Conservation (phyloP, 1,140 invertebrate species). For the Caerostris darwini region DNA sequence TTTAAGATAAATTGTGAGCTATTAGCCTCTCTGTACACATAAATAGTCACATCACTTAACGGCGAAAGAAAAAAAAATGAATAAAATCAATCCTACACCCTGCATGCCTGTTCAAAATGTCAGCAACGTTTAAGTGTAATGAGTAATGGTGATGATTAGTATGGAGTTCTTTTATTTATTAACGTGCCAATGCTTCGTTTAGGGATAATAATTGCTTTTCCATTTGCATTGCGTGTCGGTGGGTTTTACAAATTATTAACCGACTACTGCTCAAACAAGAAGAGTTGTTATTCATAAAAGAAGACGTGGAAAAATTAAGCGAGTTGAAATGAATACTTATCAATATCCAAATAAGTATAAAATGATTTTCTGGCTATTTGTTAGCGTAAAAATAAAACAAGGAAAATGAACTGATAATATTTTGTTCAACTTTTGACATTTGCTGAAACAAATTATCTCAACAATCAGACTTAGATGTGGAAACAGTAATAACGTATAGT, state of each 20-base stretch:
- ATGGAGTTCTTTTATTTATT: constrained; percentile 27
- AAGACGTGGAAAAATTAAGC: neutral
- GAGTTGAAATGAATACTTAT: neutral
- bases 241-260: neutral
- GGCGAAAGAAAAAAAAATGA: neutral
- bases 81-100: neutral
- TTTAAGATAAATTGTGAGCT: neutral
- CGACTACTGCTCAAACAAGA: neutral
- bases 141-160: constrained; percentile 46
- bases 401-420: too few relatives aligned
- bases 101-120: constrained; percentile 34
- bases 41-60: constrained; percentile 45
- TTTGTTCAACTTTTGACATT: too few relatives aligned
- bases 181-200: neutral
- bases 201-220: constrained; percentile 43
- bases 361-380: too few relatives aligned
- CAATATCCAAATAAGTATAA: neutral
- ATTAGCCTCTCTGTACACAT: neutral
- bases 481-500: too few relatives aligned
- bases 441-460: too few relatives aligned
- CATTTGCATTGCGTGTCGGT: neutral
- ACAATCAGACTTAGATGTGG: too few relatives aligned
- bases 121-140: constrained; percentile 14
- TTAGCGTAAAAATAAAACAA: too few relatives aligned
- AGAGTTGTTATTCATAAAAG: neutral